Percentiles rank a stretch among this genome's conserved stretches.
Evolutionary conservation across 2,113 vertebrate species (phyloP).

Genomic region (Sminthopsis crassicaudata): DNA sequence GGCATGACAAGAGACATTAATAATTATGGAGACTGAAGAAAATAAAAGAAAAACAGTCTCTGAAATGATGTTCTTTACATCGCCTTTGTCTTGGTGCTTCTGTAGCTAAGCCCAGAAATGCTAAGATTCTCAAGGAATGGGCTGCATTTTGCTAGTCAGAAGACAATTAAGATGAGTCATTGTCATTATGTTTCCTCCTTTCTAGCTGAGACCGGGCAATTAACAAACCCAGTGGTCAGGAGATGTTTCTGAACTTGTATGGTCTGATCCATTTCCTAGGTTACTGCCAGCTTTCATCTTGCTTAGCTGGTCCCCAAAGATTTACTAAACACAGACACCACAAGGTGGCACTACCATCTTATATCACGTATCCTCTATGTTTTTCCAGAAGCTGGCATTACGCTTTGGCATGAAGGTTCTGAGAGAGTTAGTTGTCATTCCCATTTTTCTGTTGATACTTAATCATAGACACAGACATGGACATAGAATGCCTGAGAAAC

Average conservation of each 20-base stretch:
- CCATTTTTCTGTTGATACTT: background rate
- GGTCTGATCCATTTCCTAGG: background rate
- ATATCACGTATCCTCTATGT: background rate
- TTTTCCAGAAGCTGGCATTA: background rate
- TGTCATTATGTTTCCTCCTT: background rate
- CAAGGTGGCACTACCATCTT: slow-evolving; percentile 61
- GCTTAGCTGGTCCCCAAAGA: background rate
- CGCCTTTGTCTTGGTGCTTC: background rate
- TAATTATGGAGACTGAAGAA: background rate
- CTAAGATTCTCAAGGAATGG: background rate
- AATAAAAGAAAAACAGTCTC: background rate
- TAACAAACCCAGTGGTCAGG: background rate
- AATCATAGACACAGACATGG: background rate
- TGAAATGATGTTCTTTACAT: background rate
- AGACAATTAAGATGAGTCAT: background rate
- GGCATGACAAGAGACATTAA: background rate
- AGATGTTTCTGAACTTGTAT: background rate
- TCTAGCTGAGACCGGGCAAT: background rate
- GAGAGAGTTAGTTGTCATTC: background rate
- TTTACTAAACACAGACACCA: slow-evolving; percentile 24
- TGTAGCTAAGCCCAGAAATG: background rate
- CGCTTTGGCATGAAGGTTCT: slow-evolving; percentile 5
- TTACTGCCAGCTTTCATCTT: background rate
- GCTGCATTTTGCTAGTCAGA: background rate
- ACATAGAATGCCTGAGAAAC: background rate